Percentiles rank a stretch among this genome's conserved stretches.
Conservation (phyloP, 2,888 invertebrate species). For the Pyrrhia umbra region DNA sequence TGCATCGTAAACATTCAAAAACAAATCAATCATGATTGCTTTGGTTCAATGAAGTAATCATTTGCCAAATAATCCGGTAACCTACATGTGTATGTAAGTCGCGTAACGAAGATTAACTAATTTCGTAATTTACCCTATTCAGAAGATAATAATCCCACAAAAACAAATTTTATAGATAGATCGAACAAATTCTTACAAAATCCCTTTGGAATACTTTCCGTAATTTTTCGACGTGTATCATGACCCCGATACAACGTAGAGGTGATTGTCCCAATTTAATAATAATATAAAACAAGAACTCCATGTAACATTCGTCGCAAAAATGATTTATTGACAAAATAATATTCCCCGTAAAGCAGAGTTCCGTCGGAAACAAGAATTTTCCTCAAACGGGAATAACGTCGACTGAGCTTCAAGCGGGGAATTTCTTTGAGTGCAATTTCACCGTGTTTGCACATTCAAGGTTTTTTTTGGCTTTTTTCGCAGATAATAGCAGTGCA, state of each 20-base stretch:
- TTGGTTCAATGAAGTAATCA: neutral
- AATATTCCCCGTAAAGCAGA: constrained; percentile 16
- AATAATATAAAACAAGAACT: constrained; percentile 27
- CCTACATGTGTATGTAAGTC: neutral
- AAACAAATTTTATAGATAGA: neutral
- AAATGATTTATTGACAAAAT: constrained; percentile 38
- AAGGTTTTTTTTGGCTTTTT: constrained; percentile 16
- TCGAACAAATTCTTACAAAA: neutral
- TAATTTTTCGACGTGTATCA: neutral
- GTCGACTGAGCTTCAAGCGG: constrained; percentile 9
- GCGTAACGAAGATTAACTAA: neutral
- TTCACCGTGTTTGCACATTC: constrained; percentile 33
- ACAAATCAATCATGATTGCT: too few species aligned
- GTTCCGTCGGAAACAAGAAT: constrained; percentile 30
- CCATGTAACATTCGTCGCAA: constrained; percentile 12
- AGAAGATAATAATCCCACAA: neutral
- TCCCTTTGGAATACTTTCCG: neutral
- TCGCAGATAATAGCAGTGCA: constrained; percentile 16
- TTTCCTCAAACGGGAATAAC: constrained; percentile 37
- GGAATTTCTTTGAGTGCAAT: constrained; percentile 36
- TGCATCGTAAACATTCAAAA: too few species aligned
- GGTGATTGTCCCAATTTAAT: constrained; percentile 40
- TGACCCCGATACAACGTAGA: constrained; percentile 10
- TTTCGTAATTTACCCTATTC: neutral
- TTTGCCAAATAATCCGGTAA: neutral